Evolutionary conservation across 2,797 vertebrate species (phyloP), one percentile per base, ranked within the genome.

Genomic region (Chiloscyllium punctatum): DNA sequence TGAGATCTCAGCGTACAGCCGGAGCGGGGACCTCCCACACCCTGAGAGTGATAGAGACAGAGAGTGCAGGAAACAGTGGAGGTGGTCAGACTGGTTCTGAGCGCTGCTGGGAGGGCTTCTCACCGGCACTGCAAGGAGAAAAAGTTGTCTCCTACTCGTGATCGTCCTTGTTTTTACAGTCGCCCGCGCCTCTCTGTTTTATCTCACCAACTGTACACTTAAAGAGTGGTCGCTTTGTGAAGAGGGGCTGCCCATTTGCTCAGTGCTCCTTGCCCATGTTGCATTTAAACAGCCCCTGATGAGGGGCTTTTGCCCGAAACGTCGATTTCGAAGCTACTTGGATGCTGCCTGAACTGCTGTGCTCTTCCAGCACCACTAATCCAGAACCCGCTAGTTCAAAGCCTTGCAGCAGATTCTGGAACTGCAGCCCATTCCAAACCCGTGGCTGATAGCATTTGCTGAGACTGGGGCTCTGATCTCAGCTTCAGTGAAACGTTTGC

Each of bases 91-190:
- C 71, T 33, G 16, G 13, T 4, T 7, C 91, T 18, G n/a, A 53
- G 15, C 37, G 42, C 68, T 94, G 68, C 92, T 51, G 92, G 27
- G 42, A 25, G 37, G 37, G 66, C 3, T n/a, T 94, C 92, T 37
- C 37, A 27, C 9, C 37, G 68, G 30, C 25, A 18, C 68, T 30
- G 27, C 4, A 66, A 68, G 62, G n/a, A 30, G 69, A 37, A 74
- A 74, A 94, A 94, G 94, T 94, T 94, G 15, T 94, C 94, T 48
- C 90, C 90, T 18, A 21, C 21, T 92, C 37, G 23, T 25, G 33
- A 92, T 23, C 18, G 62, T 68, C 90, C 18, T 66, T 91, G 18
- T 91, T 37, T 21, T 66, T 25, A 23, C 57, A 92, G 68, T n/a
- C 7, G n/a, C n/a, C 62, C 21, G 74, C 62, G 3, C 8, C 90